Evolutionary conservation across 1,140 invertebrate genomes (phyloP).

Genomic region (Phthorimaea operculella): DNA sequence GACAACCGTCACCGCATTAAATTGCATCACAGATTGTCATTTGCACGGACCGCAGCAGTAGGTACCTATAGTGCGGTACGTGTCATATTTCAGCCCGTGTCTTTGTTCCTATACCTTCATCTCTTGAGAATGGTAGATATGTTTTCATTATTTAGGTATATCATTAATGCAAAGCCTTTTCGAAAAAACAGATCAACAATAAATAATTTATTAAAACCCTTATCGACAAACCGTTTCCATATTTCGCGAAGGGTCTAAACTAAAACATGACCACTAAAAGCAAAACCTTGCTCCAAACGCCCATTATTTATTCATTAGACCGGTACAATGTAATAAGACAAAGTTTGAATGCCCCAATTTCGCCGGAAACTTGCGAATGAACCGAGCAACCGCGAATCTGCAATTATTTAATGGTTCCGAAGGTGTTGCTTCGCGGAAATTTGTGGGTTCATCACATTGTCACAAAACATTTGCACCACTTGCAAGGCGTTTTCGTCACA

Average conservation of each 20-base stretch:
- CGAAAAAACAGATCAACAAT: too few relatives aligned
- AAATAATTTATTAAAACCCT: too few relatives aligned
- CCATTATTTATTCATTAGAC: conserved; percentile 33
- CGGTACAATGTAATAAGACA: conserved; percentile 34
- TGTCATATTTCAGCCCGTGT: too few relatives aligned
- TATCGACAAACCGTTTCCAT: too few relatives aligned
- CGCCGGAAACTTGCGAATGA: conserved; percentile 38
- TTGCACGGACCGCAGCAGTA: too few relatives aligned
- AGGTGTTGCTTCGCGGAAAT: conserved; percentile 47
- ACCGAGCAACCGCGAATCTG: conserved; percentile 38
- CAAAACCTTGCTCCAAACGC: conserved; percentile 17
- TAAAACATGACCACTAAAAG: neutral
- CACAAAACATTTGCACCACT: conserved; percentile 4
- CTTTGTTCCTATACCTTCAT: too few relatives aligned
- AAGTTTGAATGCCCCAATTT: conserved; percentile 37
- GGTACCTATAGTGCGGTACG: too few relatives aligned
- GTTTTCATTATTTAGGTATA: too few relatives aligned
- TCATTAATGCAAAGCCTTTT: too few relatives aligned
- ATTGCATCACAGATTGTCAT: too few relatives aligned
- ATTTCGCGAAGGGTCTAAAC: neutral
- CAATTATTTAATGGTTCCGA: conserved; percentile 57
- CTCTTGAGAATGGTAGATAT: too few relatives aligned
- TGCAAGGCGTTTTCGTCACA: neutral
- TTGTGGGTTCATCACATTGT: conserved; percentile 27
- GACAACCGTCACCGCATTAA: too few relatives aligned